phyloP scores from a whole-genome alignment of 2,888 invertebrate genomes.

The Ennomos erosarius region DNA sequence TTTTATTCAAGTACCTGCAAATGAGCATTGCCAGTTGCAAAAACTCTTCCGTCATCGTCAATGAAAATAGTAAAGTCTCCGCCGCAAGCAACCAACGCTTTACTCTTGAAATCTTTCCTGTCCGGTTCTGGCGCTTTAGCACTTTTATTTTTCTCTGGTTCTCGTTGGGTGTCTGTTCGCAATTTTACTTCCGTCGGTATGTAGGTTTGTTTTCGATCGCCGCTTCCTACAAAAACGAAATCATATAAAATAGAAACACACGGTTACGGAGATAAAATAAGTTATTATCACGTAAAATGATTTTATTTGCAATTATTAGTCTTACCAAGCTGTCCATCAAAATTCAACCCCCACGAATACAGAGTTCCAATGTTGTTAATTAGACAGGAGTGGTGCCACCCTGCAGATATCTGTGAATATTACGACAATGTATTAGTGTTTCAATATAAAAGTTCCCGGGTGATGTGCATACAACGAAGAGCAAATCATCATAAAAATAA shows the following conservation, averaged over 20 bases:
- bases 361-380: slow-evolving; percentile 89
- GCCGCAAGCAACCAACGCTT: slow-evolving; percentile 87
- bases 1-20: slow-evolving; percentile 51
- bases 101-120: slow-evolving; percentile 53
- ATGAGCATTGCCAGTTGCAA: slow-evolving; percentile 90
- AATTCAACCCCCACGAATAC: slow-evolving; percentile 95
- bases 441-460: too few relatives aligned
- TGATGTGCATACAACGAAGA: too few relatives aligned
- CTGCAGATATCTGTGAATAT: slow-evolving; percentile 85
- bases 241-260: slow-evolving; percentile 3
- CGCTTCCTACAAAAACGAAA: slow-evolving; percentile 73
- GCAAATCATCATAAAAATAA: too few relatives aligned
- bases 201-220: slow-evolving; percentile 86
- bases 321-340: slow-evolving; percentile 94
- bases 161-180: slow-evolving; percentile 62
- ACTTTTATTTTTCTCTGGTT: slow-evolving; percentile 52
- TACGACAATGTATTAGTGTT: too few relatives aligned
- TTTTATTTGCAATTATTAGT: not conserved
- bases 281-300: too few relatives aligned
- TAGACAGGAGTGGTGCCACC: slow-evolving; percentile 93
- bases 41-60: slow-evolving; percentile 87
- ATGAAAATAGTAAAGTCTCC: slow-evolving; percentile 91
- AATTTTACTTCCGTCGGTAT: slow-evolving; percentile 84
- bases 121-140: slow-evolving; percentile 55
- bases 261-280: too few relatives aligned